A percentile compares a stretch with the other conserved stretches of the same genome.
Evolutionary conservation across 2,888 invertebrate genomes (phyloP).

Genomic region (Margaritifera margaritifera): DNA sequence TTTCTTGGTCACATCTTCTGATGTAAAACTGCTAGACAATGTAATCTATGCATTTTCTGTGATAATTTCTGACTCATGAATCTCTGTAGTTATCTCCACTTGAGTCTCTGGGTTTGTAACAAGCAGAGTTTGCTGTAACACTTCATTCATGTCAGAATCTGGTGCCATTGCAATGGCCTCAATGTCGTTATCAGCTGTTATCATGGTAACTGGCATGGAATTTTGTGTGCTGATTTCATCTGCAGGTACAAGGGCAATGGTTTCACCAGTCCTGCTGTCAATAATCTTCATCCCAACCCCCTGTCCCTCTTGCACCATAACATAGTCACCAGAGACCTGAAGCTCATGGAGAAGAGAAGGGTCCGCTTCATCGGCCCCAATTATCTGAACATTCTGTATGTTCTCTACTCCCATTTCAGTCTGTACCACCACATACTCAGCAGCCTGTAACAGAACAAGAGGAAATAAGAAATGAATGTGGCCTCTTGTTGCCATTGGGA

Average conservation of each 20-base stretch:
- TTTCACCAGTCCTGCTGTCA: conserved; percentile 51
- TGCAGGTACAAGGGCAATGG: conserved; percentile 39
- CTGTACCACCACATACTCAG: conserved; percentile 87
- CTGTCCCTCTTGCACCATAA: conserved; percentile 30
- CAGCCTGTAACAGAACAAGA: conserved; percentile 78
- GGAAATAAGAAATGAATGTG: background rate
- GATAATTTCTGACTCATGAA: too few relatives aligned
- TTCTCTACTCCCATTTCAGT: conserved; percentile 35
- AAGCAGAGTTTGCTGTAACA: too few relatives aligned
- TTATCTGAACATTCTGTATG: conserved; percentile 53
- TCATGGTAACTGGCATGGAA: conserved; percentile 3
- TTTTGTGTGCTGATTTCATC: too few relatives aligned
- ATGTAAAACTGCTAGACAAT: too few relatives aligned
- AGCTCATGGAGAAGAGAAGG: conserved; percentile 40
- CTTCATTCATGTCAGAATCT: conserved; percentile 1
- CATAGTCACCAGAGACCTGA: conserved; percentile 46
- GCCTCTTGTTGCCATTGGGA: background rate
- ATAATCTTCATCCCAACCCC: conserved; percentile 47
- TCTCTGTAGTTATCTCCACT: too few relatives aligned
- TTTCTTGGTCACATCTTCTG: too few relatives aligned
- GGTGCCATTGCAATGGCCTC: conserved; percentile 37
- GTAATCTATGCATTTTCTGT: too few relatives aligned
- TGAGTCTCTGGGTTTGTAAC: too few relatives aligned
- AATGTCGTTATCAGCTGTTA: conserved; percentile 24
- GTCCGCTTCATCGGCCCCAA: conserved; percentile 41